phyloP scores from a whole-genome alignment of 2,113 vertebrate genomes.

The Zingel zingel region DNA sequence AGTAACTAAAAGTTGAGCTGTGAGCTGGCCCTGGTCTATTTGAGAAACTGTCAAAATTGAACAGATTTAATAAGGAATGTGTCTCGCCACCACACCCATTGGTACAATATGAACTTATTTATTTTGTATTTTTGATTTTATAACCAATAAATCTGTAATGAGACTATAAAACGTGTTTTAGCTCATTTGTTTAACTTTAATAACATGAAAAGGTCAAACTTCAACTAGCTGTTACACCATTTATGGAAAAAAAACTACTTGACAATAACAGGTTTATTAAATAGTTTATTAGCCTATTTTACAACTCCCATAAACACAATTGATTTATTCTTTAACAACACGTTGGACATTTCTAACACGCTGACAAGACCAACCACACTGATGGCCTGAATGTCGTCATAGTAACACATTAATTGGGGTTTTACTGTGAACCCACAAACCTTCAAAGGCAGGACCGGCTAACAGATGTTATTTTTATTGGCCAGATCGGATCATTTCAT shows the following conservation, averaged over 20 bases:
- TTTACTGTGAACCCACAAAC: conserved; percentile 18
- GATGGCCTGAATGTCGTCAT: conserved; percentile 28
- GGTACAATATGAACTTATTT: conserved; percentile 79
- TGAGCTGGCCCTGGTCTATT: conserved; percentile 43
- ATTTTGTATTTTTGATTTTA: conserved; percentile 85
- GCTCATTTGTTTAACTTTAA: conserved; percentile 39
- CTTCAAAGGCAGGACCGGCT: conserved; percentile 22
- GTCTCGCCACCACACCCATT: conserved; percentile 60
- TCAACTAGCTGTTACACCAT: conserved; percentile 14
- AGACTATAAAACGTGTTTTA: conserved; percentile 46
- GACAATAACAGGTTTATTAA: conserved; percentile 51
- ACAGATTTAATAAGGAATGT: conserved; percentile 56
- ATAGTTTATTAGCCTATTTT: conserved; percentile 62
- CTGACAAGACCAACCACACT: not conserved
- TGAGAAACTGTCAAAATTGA: conserved; percentile 29
- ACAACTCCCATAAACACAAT: conserved; percentile 28
- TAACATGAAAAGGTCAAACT: conserved; percentile 11
- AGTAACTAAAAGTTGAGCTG: conserved; percentile 23
- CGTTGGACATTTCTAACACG: conserved; percentile 3
- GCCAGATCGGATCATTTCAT: conserved; percentile 44
- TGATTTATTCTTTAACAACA: conserved; percentile 9
- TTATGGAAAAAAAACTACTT: conserved; percentile 30
- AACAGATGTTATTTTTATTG: conserved; percentile 41
- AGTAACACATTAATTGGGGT: conserved; percentile 18
- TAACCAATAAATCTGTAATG: conserved; percentile 86